Conservation (phyloP, 2,113 vertebrate genomes). For the Merops nubicus region DNA sequence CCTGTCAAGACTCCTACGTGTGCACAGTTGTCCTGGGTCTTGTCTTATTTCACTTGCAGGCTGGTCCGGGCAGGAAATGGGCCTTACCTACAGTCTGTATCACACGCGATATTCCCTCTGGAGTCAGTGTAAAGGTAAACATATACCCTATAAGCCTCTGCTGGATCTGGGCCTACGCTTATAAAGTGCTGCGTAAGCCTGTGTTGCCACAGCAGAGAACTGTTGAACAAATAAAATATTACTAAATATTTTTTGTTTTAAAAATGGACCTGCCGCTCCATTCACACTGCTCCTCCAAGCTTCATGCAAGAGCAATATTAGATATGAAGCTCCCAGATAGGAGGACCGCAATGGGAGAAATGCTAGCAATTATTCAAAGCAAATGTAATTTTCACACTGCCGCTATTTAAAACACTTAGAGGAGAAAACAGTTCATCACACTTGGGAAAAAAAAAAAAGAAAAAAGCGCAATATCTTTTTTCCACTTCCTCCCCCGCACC, state of each 20-base stretch:
- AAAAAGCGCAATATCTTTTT: constrained; percentile 72
- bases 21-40: constrained; percentile 5
- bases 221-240: constrained; percentile 68
- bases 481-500: constrained; percentile 64
- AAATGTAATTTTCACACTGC: constrained; percentile 71
- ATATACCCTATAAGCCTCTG: constrained; percentile 47
- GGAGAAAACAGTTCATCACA: constrained; percentile 72
- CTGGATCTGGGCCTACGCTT: constrained; percentile 56
- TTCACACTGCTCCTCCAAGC: constrained; percentile 52
- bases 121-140: constrained; percentile 48
- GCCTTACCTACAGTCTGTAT: constrained; percentile 30
- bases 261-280: constrained; percentile 57
- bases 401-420: constrained; percentile 71
- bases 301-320: constrained; percentile 43
- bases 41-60: constrained; percentile 26
- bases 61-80: constrained; percentile 53
- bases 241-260: constrained; percentile 33
- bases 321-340: constrained; percentile 36
- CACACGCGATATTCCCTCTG: constrained; percentile 58
- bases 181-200: constrained; percentile 60
- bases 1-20: background rate
- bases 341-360: constrained; percentile 61
- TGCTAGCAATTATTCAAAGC: constrained; percentile 68
- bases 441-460: constrained; percentile 40
- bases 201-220: constrained; percentile 50